A percentile compares a stretch with the other conserved stretches of the same genome.
Conservation (phyloP, 2,888 invertebrate species). For the Rhorus exstirpatorius region DNA sequence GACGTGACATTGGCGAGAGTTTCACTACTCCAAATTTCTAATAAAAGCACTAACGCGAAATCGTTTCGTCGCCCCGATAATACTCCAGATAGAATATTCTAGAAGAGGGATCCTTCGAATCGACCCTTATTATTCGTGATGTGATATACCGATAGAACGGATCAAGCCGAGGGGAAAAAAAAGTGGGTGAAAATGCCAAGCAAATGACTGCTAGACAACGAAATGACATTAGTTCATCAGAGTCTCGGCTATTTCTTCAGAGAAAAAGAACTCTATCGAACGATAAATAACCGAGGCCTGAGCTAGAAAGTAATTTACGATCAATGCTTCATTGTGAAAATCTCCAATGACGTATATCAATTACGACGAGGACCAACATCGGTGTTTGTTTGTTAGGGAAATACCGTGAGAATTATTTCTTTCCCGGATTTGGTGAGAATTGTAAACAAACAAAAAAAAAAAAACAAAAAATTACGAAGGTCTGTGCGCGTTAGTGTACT, state of each 20-base stretch:
- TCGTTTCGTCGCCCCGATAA: not conserved
- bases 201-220: not conserved
- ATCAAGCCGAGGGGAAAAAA: conserved; percentile 6
- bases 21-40: not conserved
- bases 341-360: not conserved
- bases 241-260: conserved; percentile 3
- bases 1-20: conserved; percentile 17
- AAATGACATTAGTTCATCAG: not conserved
- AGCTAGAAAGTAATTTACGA: conserved; percentile 5
- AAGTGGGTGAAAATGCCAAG: conserved; percentile 17
- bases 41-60: not conserved
- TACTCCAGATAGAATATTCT: not conserved
- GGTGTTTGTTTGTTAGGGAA: conserved; percentile 9
- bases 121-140: not conserved
- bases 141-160: not conserved
- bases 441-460: not conserved
- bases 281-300: not conserved
- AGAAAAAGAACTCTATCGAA: conserved; percentile 9
- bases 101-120: not conserved
- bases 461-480: conserved; percentile 42
- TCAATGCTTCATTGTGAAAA: not conserved
- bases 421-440: not conserved
- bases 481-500: conserved; percentile 79
- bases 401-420: not conserved
- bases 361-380: not conserved